phyloP scores from a whole-genome alignment of 2,797 vertebrate genomes.

The Helicolenus hilgendorfi region DNA sequence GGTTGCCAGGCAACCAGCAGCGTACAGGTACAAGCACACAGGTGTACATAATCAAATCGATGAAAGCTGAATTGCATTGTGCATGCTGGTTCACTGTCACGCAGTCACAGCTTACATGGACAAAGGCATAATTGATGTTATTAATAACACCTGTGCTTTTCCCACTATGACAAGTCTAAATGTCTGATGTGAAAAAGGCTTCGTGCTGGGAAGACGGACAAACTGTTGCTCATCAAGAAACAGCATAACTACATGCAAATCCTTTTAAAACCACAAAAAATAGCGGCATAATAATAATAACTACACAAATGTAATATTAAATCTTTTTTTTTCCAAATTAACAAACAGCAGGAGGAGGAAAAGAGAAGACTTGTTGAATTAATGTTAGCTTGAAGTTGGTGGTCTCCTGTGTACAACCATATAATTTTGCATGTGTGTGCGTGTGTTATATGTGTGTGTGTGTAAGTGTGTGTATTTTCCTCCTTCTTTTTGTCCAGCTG shows the following conservation, averaged over 20 bases:
- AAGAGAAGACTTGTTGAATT: not conserved
- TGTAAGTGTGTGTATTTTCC: not conserved
- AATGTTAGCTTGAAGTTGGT: not conserved
- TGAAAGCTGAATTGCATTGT: conserved; percentile 3
- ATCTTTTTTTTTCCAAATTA: not conserved
- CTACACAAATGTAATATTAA: not conserved
- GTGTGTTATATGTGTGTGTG: not conserved
- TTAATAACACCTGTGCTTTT: conserved; percentile 12
- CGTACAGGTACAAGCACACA: not conserved
- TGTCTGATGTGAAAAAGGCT: not conserved
- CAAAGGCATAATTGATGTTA: conserved; percentile 1
- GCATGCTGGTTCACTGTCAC: not conserved
- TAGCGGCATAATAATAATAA: not conserved
- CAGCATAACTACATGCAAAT: not conserved
- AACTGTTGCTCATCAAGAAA: not conserved
- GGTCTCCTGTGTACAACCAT: not conserved
- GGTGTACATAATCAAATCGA: conserved; percentile 11
- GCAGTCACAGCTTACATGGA: not conserved
- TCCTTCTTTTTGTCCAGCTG: conserved; percentile 28
- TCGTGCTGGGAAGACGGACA: not conserved
- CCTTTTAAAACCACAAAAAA: not conserved
- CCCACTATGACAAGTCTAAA: not conserved
- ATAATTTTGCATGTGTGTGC: not conserved
- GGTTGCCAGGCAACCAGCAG: conserved; percentile 36
- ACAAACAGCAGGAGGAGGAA: not conserved